Conservation (phyloP, 2,113 vertebrate species). For the Sitta europaea region DNA sequence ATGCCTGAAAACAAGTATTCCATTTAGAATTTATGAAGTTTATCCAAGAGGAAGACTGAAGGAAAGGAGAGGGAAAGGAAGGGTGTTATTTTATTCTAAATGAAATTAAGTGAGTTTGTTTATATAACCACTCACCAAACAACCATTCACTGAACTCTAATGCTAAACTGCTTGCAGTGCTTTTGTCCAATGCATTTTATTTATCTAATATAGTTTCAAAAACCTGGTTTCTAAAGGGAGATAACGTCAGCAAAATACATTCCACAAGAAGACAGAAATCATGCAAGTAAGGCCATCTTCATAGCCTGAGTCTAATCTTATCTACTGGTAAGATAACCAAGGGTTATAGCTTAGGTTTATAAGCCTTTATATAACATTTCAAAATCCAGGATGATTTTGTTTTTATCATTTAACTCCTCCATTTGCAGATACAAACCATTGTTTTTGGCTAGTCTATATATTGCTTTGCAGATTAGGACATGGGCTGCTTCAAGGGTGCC, state of each 20-base stretch:
- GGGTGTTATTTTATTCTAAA: background rate
- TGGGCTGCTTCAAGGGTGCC: background rate
- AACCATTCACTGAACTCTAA: background rate
- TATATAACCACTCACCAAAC: background rate
- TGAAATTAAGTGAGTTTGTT: background rate
- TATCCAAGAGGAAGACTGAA: background rate
- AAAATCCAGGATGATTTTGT: slow-evolving; percentile 44
- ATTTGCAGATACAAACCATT: slow-evolving; percentile 19
- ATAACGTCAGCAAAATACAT: slow-evolving; percentile 35
- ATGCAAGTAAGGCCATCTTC: slow-evolving; percentile 19
- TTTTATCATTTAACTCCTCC: slow-evolving; percentile 41
- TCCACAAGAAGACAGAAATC: slow-evolving; percentile 23
- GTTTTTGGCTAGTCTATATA: background rate
- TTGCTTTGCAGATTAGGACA: slow-evolving; percentile 38
- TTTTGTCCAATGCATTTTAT: background rate
- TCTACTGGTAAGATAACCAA: slow-evolving; percentile 53
- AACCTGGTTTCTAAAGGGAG: background rate
- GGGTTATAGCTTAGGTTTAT: slow-evolving; percentile 43
- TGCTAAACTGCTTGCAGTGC: background rate
- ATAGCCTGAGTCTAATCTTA: slow-evolving; percentile 52
- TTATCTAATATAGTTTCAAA: background rate
- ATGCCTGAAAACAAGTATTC: background rate
- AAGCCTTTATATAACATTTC: slow-evolving; percentile 44
- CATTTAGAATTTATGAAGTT: background rate
- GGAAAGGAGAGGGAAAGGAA: background rate